Conservation (phyloP, 1,140 invertebrate genomes). For the Odontomachus brunneus region DNA sequence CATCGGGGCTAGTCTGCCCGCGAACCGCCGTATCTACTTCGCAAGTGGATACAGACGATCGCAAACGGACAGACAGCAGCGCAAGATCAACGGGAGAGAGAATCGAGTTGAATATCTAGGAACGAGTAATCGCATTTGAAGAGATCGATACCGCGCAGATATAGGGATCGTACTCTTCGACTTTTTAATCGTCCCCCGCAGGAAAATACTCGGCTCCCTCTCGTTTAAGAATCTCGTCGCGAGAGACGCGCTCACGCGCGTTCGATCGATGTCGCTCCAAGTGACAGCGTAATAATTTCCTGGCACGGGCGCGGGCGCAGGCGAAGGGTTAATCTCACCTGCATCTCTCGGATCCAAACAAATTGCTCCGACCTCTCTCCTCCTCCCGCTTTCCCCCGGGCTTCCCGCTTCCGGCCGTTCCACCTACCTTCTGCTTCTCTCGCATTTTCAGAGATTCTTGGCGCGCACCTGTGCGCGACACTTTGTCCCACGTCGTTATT, state of each 20-base stretch:
- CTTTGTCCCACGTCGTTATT: slow-evolving; percentile 43
- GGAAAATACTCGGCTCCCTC: background rate
- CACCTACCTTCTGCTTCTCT: background rate
- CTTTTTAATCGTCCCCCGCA: slow-evolving; percentile 13
- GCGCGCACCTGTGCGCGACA: slow-evolving; percentile 44
- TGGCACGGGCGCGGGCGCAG: background rate
- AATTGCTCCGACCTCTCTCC: slow-evolving; percentile 18
- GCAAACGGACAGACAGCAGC: no score
- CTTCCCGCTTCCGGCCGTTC: background rate
- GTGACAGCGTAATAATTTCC: slow-evolving; percentile 50
- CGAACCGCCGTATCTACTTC: no score
- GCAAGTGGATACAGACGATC: background rate
- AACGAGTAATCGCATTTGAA: background rate
- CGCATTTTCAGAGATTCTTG: slow-evolving; percentile 51
- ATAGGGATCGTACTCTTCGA: background rate
- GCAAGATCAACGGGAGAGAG: no score
- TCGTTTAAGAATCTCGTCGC: slow-evolving; percentile 9
- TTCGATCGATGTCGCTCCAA: slow-evolving; percentile 19
- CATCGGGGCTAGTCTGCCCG: no score
- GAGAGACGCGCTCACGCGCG: background rate
- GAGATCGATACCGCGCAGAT: background rate
- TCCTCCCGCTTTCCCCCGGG: background rate
- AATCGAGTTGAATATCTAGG: background rate
- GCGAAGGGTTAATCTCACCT: slow-evolving; percentile 43
- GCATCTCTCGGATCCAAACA: slow-evolving; percentile 47